Percentiles rank a stretch among this genome's conserved stretches.
These are phyloP conservation scores for Rousettus madagascariensis DNA, from an alignment of 2,797 vertebrate genomes.

Conservation along the genomic window DNA sequence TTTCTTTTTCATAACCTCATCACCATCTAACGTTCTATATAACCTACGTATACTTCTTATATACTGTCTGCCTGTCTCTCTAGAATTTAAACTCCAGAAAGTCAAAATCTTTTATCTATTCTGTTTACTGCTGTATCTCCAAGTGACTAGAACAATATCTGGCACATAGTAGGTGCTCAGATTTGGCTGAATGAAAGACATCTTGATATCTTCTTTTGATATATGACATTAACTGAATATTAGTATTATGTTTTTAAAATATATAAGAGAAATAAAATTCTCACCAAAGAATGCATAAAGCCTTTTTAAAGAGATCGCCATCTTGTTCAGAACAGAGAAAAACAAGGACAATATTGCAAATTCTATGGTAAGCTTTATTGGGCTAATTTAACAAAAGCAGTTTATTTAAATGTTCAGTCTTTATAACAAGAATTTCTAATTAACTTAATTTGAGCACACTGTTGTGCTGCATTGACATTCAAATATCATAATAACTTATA, in stretches of 20 bases:
- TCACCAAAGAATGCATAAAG: not conserved
- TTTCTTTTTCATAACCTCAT: not conserved
- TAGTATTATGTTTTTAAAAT: not conserved
- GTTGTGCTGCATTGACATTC: not conserved
- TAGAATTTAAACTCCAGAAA: not conserved
- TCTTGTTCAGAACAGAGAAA: not conserved
- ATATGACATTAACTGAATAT: not conserved
- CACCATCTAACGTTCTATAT: not conserved
- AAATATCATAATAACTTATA: not conserved
- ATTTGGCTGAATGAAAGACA: not conserved
- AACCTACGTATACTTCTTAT: not conserved
- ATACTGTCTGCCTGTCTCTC: not conserved
- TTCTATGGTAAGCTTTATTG: not conserved
- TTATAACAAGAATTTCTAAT: not conserved
- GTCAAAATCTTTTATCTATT: not conserved
- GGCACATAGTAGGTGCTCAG: not conserved
- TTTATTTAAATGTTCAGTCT: conserved; percentile 27
- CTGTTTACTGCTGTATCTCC: not conserved
- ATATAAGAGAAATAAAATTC: not conserved
- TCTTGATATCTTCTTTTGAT: not conserved
- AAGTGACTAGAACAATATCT: not conserved
- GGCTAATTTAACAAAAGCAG: not conserved
- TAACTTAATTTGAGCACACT: not conserved
- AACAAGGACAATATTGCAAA: not conserved
- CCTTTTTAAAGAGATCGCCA: not conserved